phyloP scores from a whole-genome alignment of 2,888 invertebrate genomes.

The Megamerina dolium region DNA sequence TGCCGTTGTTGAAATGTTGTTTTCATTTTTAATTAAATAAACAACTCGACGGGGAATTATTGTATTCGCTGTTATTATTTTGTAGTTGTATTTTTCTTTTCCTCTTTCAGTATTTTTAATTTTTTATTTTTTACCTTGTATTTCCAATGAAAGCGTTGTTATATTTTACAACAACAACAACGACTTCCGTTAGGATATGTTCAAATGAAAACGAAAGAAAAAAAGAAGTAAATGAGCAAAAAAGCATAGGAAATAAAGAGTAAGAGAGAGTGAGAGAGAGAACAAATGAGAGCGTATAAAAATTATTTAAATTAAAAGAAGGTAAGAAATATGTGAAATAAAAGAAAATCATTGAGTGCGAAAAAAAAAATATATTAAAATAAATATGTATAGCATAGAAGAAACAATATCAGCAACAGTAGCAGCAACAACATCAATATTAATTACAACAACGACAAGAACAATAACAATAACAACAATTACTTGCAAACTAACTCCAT shows the following conservation, averaged over 20 bases:
- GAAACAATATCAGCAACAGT: background rate
- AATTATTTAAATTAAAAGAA: background rate
- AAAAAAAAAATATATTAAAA: no score
- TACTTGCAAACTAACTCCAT: conserved; percentile 24
- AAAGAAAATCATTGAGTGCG: background rate
- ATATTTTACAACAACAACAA: background rate
- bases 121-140: background rate
- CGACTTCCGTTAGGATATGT: background rate
- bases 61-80: background rate
- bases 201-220: background rate
- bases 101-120: no score
- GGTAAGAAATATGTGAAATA: background rate
- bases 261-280: no score
- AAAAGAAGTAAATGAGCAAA: background rate
- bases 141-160: background rate
- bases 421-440: background rate
- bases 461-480: conserved; percentile 11
- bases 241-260: background rate
- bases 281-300: background rate
- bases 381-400: background rate
- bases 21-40: conserved; percentile 28
- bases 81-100: background rate
- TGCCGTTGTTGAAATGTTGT: conserved; percentile 10
- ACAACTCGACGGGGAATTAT: conserved; percentile 15
- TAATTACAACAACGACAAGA: no score